Percentiles rank a stretch among this genome's conserved stretches.
phyloP scores from a whole-genome alignment of 2,888 invertebrate species.

The Hyposoter dolosus region DNA sequence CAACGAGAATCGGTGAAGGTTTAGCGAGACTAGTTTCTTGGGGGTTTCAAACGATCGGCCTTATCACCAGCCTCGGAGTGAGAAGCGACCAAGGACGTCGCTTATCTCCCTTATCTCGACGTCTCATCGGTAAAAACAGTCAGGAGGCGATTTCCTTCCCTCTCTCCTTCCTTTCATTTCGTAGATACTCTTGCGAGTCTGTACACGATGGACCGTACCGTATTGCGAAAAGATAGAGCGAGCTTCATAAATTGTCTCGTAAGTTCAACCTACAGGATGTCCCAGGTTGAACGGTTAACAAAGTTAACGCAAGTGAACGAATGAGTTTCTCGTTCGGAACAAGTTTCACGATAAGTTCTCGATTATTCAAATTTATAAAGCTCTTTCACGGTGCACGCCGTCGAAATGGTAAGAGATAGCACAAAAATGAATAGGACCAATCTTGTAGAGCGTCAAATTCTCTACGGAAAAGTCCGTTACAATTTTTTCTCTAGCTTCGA shows the following conservation, averaged over 20 bases:
- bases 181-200: slow-evolving; percentile 10
- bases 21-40: background rate
- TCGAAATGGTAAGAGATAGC: slow-evolving; percentile 24
- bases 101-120: slow-evolving; percentile 72
- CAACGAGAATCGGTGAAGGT: slow-evolving; percentile 8
- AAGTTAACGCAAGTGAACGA: background rate
- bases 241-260: slow-evolving; percentile 31
- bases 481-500: background rate
- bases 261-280: slow-evolving; percentile 6
- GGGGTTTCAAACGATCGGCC: slow-evolving; percentile 59
- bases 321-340: background rate
- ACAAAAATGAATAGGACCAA: slow-evolving; percentile 47
- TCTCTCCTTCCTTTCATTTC: slow-evolving; percentile 21
- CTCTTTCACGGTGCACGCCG: background rate
- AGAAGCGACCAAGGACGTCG: slow-evolving; percentile 79
- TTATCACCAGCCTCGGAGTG: slow-evolving; percentile 66
- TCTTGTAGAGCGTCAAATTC: background rate
- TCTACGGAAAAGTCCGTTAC: background rate
- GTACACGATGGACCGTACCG: slow-evolving; percentile 10
- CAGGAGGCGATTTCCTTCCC: slow-evolving; percentile 45
- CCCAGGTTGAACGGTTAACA: background rate
- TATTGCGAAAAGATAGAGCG: slow-evolving; percentile 7
- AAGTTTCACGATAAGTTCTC: background rate
- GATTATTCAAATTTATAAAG: background rate
- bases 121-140: slow-evolving; percentile 64